These are phyloP conservation scores for Mormyrops boulengeri DNA, from an alignment of 2,797 vertebrate genomes.

Conservation along the genomic window DNA sequence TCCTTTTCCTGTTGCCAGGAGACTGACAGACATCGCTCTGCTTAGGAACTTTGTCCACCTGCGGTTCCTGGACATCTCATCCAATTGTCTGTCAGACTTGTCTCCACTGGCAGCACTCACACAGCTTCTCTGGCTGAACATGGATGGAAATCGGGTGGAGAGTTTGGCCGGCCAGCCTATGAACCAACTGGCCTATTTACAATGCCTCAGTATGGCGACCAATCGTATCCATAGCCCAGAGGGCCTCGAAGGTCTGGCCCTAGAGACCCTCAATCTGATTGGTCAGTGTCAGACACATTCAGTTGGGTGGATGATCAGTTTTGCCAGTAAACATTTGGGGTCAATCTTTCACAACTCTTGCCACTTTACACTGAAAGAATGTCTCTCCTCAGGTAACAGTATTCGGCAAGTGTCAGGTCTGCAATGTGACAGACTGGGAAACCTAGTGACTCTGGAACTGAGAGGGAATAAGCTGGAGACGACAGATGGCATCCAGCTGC, in stretches of 20 bases:
- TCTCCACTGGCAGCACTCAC: constrained; percentile 69
- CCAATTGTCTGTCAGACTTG: constrained; percentile 76
- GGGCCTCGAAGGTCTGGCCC: constrained; percentile 65
- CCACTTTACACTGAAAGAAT: neutral
- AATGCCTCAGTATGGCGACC: constrained; percentile 72
- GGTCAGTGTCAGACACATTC: constrained; percentile 54
- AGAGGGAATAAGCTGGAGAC: constrained; percentile 73
- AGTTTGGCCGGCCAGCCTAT: constrained; percentile 58
- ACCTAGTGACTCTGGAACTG: constrained; percentile 76
- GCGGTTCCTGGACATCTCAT: constrained; percentile 83
- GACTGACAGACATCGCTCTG: constrained; percentile 70
- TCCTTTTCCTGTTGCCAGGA: constrained; percentile 47
- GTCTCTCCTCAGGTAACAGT: constrained; percentile 65
- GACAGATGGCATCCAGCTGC: constrained; percentile 73
- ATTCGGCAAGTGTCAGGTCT: constrained; percentile 62
- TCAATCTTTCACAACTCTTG: neutral
- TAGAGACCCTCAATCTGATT: constrained; percentile 74
- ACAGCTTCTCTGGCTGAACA: constrained; percentile 85
- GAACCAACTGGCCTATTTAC: constrained; percentile 71
- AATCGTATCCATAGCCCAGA: constrained; percentile 67
- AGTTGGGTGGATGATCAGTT: neutral
- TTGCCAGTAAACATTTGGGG: neutral
- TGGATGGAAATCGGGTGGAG: constrained; percentile 69
- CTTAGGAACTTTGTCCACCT: constrained; percentile 74
- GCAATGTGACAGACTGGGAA: constrained; percentile 57